Base-by-base conservation (phyloP, 1,140 invertebrate genomes). In the Eueides isabella region DNA sequence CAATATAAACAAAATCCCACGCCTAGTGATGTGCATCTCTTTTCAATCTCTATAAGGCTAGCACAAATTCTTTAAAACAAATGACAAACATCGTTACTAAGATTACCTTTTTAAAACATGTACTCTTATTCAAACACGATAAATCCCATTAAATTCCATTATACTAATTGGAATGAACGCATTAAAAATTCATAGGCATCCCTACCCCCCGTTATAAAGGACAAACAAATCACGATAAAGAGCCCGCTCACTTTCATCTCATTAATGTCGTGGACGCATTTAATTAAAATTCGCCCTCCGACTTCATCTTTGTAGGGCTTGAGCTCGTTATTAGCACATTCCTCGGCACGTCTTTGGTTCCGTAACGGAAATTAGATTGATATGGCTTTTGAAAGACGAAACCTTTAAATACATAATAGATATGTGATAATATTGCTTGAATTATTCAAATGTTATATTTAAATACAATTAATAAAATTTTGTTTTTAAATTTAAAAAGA, bases 251-350 rank as follows among this genome's bases (percentile, higher is more conserved):
- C 81, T 88, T 88, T 86, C 86, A 85, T 90, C 88, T 88, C 86
- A 88, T 89, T 90, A 90, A 87, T 84, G 84, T 83, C 85, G 76
- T 81, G 83, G 84, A 82, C 83, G 83, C 83, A 85, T 90, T 90
- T 90, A 89, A 90, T 90, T 90, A 90, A 90, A 90, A 90, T 85
- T 84, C 85, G 87, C 88, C 88, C 86, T 85, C 82, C 78, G 79
- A 84, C 81, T 85, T 83, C 83, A 86, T 86, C 84, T 85, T 81
- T 77, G 78, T 76, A 72, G 78, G 75, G 84, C 81, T 86, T 86
- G 82, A 81, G 81, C 82, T 85, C 77, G 85, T 88, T 89, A 90
- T 90, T 89, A 89, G 83, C 87, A 82, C 85, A 89, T 89, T 90
- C 88, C 81, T 77, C 74, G 66, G 73, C 67, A 72, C 78, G 72